Base-by-base conservation (phyloP, 2,888 invertebrate genomes). In the Osmoderma eremita region DNA sequence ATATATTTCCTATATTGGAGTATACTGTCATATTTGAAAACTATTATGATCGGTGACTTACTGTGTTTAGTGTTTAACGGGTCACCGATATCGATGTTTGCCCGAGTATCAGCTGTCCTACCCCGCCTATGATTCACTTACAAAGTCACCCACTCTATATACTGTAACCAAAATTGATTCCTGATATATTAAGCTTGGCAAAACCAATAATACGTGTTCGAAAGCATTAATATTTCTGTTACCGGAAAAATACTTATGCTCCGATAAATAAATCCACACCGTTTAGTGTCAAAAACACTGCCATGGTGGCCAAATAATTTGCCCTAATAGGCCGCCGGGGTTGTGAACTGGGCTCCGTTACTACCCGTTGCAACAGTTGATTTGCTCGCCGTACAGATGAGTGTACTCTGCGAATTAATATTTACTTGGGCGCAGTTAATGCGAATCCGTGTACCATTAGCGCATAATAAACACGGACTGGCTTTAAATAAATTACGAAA, bases 341-440 rank as follows among this genome's bases (percentile, higher is more conserved):
- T 30, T 30, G 30, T 30, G 10, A 50, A 50, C 24, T 13, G 22
- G 50, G 30, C 30, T 5, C 1, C 13, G 13, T 24, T 50, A 50
- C 39, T 5, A 13, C 56, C 2, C 4, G n/a, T 51, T n/a, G 50
- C 30, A 13, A 30, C 50, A 42, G 50, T 51, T 51, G 50, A 51
- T 51, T 51, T 51, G 50, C 12, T 22, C 41, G 56, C 20, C 18
- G 22, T 17, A 15, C 41, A 41, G 13, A 22, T 41, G 39, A 12
- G 20, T 22, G n/a, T 41, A 22, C 18, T 53, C 53, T 6, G 58
- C 15, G 45, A 17, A 58, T 58, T 58, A 58, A 58, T 58, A 58
- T 58, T 58, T 58, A 58, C 58, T 58, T 58, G 58, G 58, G 45
- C 45, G 42, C 58, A 58, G 42, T 58, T 58, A 58, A 58, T 58